Evolutionary conservation across 2,113 vertebrate genomes (phyloP), one percentile per base, ranked within the genome.

Genomic region (Daboia siamensis): DNA sequence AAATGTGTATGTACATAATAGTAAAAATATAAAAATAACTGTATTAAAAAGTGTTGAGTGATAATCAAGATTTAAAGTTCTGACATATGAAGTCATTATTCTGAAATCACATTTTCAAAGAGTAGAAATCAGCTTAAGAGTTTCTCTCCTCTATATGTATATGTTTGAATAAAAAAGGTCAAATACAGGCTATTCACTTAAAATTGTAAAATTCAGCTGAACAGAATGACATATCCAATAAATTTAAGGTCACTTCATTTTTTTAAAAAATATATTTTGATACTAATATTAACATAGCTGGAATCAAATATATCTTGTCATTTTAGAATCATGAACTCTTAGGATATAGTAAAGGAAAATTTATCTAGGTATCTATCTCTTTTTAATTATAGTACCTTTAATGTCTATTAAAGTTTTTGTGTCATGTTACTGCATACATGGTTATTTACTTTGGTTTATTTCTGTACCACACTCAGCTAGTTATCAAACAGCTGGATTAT

Each of bases 181-280:
- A 86, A 51, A 8, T 24, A 13, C 33, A 91, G 80, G 33, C 87
- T 90, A 88, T 52, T 80, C 17, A 54, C n/a, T 91, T 89, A n/a
- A 91, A 94, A 95, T 88, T 95, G 87, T 86, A 64, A 86, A 84
- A 89, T 0, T 92, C 86, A 80, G 15, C n/a, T 15, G 33, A 90
- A 94, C 86, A 51, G 90, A 94, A 26, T 86, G 93, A 87, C 88
- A 87, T 10, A 86, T 56, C 64, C 92, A 88, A 48, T 95, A 87
- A 74, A 96, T 94, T 4, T 51, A 88, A 95, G 90, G 44, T 46
- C 57, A 29, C 93, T 88, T 94, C 80, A 8, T 3, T 44, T 69
- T 64, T 64, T 5, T 2, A 64, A 64, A 39, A 33, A 39, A 80
- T 44, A 80, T 69, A 69, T 69, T 48, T 88, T 55, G 54, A 88